phyloP scores from a whole-genome alignment of 2,888 invertebrate species.

The Epiblema foenella region DNA sequence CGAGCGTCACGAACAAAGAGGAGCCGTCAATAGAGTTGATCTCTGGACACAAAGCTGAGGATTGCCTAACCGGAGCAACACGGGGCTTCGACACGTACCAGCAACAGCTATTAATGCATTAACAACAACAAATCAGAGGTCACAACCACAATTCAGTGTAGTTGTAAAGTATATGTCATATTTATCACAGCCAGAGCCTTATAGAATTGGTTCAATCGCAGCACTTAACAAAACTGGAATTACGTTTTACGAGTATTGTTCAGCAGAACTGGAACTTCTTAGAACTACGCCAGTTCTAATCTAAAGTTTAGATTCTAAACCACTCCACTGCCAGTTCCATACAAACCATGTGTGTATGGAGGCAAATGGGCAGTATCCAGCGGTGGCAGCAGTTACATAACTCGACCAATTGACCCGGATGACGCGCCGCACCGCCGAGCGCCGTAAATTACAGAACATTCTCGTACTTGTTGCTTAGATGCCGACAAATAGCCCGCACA shows the following conservation, averaged over 20 bases:
- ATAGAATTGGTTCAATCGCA: not conserved
- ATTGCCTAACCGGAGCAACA: not conserved
- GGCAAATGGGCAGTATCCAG: conserved; percentile 33
- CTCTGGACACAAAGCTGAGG: conserved; percentile 11
- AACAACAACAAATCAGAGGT: not conserved
- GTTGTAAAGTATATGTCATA: not conserved
- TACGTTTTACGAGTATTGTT: conserved; percentile 6
- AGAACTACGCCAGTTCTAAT: not conserved
- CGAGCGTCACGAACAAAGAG: conserved; percentile 22
- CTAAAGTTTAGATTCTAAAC: conserved; percentile 2
- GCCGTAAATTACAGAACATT: conserved; percentile 39
- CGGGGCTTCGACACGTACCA: not conserved
- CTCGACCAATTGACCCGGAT: conserved; percentile 64
- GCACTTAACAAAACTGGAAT: not conserved
- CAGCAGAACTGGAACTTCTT: not conserved
- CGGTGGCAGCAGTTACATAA: conserved; percentile 57
- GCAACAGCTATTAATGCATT: not conserved
- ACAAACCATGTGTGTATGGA: conserved; percentile 5
- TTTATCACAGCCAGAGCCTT: too few relatives aligned
- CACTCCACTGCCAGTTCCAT: not conserved
- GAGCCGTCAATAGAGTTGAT: conserved; percentile 31
- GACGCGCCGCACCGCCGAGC: conserved; percentile 41
- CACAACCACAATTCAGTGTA: not conserved
- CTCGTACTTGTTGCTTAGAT: conserved; percentile 33
- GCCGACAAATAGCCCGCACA: conserved; percentile 41